These are phyloP conservation scores for Magallana nippona DNA, from an alignment of 2,888 invertebrate species.

Conservation along the genomic window DNA sequence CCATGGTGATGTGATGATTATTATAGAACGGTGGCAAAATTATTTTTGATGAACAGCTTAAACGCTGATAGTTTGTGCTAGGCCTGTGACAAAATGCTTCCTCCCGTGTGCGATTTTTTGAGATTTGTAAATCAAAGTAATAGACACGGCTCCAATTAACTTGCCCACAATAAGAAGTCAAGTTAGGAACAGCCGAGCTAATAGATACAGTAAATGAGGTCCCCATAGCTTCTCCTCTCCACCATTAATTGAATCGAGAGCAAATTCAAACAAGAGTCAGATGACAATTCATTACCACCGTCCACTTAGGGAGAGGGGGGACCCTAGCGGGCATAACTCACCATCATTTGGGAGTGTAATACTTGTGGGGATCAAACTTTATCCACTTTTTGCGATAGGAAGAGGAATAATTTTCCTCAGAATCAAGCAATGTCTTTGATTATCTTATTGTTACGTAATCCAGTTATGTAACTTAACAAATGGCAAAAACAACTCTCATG, in stretches of 20 bases:
- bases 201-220: slow-evolving; percentile 32
- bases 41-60: slow-evolving; percentile 48
- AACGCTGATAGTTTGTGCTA: slow-evolving; percentile 37
- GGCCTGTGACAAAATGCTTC: slow-evolving; percentile 41
- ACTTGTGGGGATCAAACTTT: no score
- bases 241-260: slow-evolving; percentile 5
- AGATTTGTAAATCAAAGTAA: slow-evolving; percentile 38
- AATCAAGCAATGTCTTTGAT: no score
- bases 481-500: no score
- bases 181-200: slow-evolving; percentile 26
- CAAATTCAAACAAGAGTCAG: slow-evolving; percentile 9
- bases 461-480: no score
- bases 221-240: slow-evolving; percentile 25
- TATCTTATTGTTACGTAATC: no score
- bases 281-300: slow-evolving; percentile 19
- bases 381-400: no score
- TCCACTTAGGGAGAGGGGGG: background rate
- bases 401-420: no score
- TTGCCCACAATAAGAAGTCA: background rate
- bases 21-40: slow-evolving; percentile 46
- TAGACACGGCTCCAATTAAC: slow-evolving; percentile 34
- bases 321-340: background rate
- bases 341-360: no score
- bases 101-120: slow-evolving; percentile 20
- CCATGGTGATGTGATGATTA: slow-evolving; percentile 47